Evolutionary conservation across 2,888 invertebrate genomes (phyloP), one percentile per base, ranked within the genome.

Genomic region (Ethmia dodecea): DNA sequence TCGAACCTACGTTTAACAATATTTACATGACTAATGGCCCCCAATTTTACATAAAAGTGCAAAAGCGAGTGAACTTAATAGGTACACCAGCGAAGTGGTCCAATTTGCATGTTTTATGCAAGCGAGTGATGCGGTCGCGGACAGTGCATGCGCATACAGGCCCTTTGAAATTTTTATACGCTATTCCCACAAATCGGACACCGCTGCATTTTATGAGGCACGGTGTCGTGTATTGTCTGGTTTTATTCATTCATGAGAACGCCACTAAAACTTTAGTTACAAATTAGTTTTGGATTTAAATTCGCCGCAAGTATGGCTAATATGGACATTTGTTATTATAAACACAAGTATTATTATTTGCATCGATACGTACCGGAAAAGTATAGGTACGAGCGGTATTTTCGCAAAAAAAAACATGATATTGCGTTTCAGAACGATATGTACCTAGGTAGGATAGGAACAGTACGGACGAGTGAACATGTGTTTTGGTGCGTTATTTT

Each of bases 81-180:
- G 77, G 59, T 54, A 52, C 70, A 70, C 68, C 64, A 63, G 66
- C 57, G 76, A 80, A 81, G 81, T 81, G 79, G 73, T 73, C 73
- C 81, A 84, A 84, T 86, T 86, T 83, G 72, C 84, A 86, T 86
- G 75, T 77, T 80, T 83, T 80, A 86, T 84, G 78, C 77, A 77
- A 33, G 60, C 63, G 58, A 69, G 71, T 69, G 80, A 76, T 78
- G 71, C 68, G 64, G 55, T 59, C 66, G 31, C 45, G 55, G 71
- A 67, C 73, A 64, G 53, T 62, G 70, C 72, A 70, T 63, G 67
- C 63, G 68, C 62, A 67, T 62, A 60, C 67, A 65, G 65, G 60
- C 66, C 60, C 67, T 77, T 67, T 84, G 69, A 76, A 84, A 78
- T 63, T 77, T 84, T 81, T 79, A 83, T 79, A 70, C 60, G 62